Evolutionary conservation across 2,113 vertebrate species (phyloP), one percentile per base, ranked within the genome.

Genomic region (Trichomycterus rosablanca): DNA sequence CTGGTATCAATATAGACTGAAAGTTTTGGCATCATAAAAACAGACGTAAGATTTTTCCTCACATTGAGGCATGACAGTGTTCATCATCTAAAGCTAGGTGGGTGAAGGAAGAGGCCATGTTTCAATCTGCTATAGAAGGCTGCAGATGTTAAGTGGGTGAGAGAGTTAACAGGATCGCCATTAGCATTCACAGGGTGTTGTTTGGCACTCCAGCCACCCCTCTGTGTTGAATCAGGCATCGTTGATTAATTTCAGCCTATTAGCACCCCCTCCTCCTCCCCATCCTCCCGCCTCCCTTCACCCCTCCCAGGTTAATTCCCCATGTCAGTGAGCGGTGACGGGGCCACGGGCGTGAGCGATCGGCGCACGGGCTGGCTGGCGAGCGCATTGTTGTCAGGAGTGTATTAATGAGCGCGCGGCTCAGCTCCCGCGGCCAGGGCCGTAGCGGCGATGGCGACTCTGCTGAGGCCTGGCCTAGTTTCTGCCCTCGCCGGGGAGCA

Each of bases 191-290:
- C 73, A 68, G 74, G 66, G 68, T 65, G 79, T 75, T 74, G 62
- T 75, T 77, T 76, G 77, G 75, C 70, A 71, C 80, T 76, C 70
- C 64, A 74, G 79, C 75, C 78, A 72, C 80, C 83, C 83, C 87
- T 78, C 78, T 81, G 80, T 77, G 76, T 80, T 74, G 66, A 83
- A 83, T 85, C 84, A 83, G 82, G 78, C 82, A 76, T 81, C 81
- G 79, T 86, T 89, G 87, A 89, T 88, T 88, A 88, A 88, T 88
- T 86, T 86, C 87, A 84, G 83, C 86, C 85, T 87, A 87, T 87
- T 88, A 88, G 82, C 83, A 75, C 80, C 78, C 83, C 75, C 79
- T 77, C 79, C 76, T 63, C 76, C 51, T 34, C 56, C 22, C 71
- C n/a, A n/a, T 59, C 45, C 37, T 52, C 80, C 70, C 50, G 67